Conservation (phyloP, 2,797 vertebrate genomes). For the Ctenochaetus hawaiiensis region DNA sequence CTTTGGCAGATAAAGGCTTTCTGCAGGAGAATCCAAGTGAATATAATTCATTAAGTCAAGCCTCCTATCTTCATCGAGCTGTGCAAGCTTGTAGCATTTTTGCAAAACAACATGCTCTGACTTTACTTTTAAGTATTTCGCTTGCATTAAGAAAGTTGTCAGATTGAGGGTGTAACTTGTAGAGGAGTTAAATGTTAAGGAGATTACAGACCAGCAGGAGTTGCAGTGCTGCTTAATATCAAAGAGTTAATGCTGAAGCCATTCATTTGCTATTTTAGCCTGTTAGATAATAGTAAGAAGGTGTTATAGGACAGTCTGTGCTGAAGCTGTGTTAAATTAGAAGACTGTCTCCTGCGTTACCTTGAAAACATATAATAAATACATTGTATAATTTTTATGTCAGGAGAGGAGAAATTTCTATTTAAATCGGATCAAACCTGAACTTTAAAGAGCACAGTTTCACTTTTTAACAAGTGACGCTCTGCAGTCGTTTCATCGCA, state of each 20-base stretch:
- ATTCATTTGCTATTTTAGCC: conserved; percentile 19
- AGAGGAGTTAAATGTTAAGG: conserved; percentile 7
- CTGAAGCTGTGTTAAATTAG: conserved; percentile 22
- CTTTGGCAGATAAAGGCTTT: conserved; percentile 56
- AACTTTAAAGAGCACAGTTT: conserved; percentile 13
- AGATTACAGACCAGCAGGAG: conserved; percentile 22
- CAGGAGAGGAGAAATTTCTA: not conserved
- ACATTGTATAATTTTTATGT: not conserved
- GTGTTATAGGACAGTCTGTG: conserved; percentile 5
- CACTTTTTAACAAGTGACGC: not conserved
- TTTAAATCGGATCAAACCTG: conserved; percentile 10
- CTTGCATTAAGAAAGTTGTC: conserved; percentile 21
- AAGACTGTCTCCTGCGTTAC: conserved; percentile 15
- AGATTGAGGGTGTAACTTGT: conserved; percentile 14
- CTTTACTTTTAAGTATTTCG: conserved; percentile 9
- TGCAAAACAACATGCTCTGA: conserved; percentile 6
- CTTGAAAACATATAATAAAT: not conserved
- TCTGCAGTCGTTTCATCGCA: conserved; percentile 24
- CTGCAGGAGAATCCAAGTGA: conserved; percentile 29
- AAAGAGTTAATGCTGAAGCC: conserved; percentile 21
- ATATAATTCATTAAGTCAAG: conserved; percentile 32
- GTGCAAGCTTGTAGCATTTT: conserved; percentile 21
- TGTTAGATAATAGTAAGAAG: conserved; percentile 18
- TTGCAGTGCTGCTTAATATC: not conserved
- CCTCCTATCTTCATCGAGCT: conserved; percentile 3